Evolutionary conservation across 2,888 invertebrate genomes (phyloP).

Genomic region (Dryobotodes eremita): DNA sequence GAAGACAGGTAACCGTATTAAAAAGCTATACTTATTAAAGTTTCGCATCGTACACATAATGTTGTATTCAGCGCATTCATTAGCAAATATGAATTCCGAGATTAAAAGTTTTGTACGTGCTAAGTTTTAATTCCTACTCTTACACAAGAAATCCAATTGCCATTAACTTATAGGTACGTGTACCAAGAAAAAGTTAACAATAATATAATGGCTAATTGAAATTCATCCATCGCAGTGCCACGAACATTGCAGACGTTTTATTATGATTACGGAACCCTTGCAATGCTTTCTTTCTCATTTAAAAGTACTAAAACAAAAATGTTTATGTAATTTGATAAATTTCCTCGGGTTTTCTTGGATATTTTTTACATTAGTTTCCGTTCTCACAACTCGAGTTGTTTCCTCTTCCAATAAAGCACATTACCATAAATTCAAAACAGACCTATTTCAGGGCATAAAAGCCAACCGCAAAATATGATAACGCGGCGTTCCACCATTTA

Average conservation of each 20-base stretch:
- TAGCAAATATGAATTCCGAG: slow-evolving; percentile 9
- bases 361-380: slow-evolving; percentile 22
- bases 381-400: slow-evolving; percentile 20
- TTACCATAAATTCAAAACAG: slow-evolving; percentile 41
- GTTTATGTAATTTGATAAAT: slow-evolving; percentile 13
- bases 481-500: slow-evolving; percentile 39
- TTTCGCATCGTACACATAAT: slow-evolving; percentile 15
- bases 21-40: not conserved
- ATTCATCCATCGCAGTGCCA: slow-evolving; percentile 30
- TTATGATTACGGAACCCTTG: slow-evolving; percentile 31
- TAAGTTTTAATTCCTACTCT: slow-evolving; percentile 20
- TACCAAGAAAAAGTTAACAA: slow-evolving; percentile 24
- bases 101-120: slow-evolving; percentile 35
- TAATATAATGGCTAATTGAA: slow-evolving; percentile 26
- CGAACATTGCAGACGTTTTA: slow-evolving; percentile 27
- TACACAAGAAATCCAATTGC: slow-evolving; percentile 14
- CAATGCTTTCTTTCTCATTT: slow-evolving; percentile 7
- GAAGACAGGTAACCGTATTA: not conserved
- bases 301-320: slow-evolving; percentile 15
- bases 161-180: slow-evolving; percentile 15
- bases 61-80: slow-evolving; percentile 22
- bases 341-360: slow-evolving; percentile 6
- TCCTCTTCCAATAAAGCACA: slow-evolving; percentile 37
- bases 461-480: slow-evolving; percentile 42
- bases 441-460: slow-evolving; percentile 28